Evolutionary conservation across 35 echinoderm and acorn worm species (phyloP), one percentile per base, ranked within the genome.

Genomic region (Chiridota heheva): DNA sequence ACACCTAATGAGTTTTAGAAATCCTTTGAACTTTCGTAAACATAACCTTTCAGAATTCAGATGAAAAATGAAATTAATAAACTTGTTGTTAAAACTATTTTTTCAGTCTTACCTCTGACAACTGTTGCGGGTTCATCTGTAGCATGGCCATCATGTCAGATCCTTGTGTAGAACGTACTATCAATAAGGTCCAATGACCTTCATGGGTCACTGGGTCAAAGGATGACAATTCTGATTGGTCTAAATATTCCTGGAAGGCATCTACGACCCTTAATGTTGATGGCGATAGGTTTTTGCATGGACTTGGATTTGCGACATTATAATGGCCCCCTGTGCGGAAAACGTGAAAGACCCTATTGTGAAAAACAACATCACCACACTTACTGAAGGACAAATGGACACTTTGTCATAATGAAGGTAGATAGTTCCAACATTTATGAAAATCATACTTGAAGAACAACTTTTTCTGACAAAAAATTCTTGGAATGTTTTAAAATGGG

Each of bases 151-250:
- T 90, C 35, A 87, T 32, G 15, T 72, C 73, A 30, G 67, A 60
- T 20, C 70, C 44, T 20, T 72, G 58, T 42, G 83, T 90, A 12
- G 88, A 90, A 48, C 93, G 77, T 17, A 96, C 88, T 29, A 80
- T 82, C 34, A 96, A 65, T 70, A 87, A 67, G 20, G 75, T 37
- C 93, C 93, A 96, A 44, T 90, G 83, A 45, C 93, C 93, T 3
- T 44, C 15, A 41, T 96, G 93, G 59, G 72, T 87, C 55, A 87
- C 67, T 4, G 77, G 76, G 43, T 87, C 83, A 82, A 82, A 89
- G 36, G 35, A 71, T 16, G 61, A 17, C 35, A 90, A 60, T 34
- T 70, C 53, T 32, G 93, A 91, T 36, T 82, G 60, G 42, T 81
- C 73, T 37, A 96, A 77, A 37, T 96, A 90, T 20, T 60, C 44